These are phyloP conservation scores for Drosophila parabipectinata DNA, from an alignment of 1,140 invertebrate genomes.

Conservation along the genomic window DNA sequence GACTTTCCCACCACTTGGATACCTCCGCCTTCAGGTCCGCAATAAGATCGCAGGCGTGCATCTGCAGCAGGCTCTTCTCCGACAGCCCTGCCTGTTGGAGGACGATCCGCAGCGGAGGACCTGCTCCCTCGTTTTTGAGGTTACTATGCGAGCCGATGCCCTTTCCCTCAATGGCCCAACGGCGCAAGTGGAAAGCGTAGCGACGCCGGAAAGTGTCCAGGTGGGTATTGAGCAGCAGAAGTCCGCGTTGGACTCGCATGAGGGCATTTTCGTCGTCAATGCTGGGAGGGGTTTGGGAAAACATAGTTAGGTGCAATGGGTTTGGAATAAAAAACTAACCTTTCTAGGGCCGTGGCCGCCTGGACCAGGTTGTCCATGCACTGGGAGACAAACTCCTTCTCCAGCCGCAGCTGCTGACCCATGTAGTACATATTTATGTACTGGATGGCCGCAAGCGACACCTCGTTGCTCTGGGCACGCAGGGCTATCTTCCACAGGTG, in stretches of 20 bases:
- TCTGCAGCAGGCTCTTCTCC: slow-evolving; percentile 90
- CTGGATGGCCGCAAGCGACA: slow-evolving; percentile 96
- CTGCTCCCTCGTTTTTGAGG: slow-evolving; percentile 85
- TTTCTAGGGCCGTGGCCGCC: slow-evolving; percentile 89
- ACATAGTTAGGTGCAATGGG: no score
- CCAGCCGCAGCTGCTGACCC: slow-evolving; percentile 93
- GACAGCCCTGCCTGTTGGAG: slow-evolving; percentile 94
- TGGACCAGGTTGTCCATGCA: slow-evolving; percentile 95
- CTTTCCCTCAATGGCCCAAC: slow-evolving; percentile 92
- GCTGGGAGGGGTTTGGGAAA: slow-evolving; percentile 15
- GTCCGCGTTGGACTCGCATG: slow-evolving; percentile 94
- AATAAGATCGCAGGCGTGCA: slow-evolving; percentile 92
- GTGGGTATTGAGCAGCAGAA: slow-evolving; percentile 94
- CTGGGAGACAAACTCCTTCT: slow-evolving; percentile 95
- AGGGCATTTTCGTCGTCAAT: slow-evolving; percentile 89
- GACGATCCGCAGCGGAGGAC: slow-evolving; percentile 88
- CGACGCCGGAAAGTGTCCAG: slow-evolving; percentile 95
- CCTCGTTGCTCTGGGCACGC: slow-evolving; percentile 94
- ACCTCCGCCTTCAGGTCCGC: slow-evolving; percentile 96
- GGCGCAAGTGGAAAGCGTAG: slow-evolving; percentile 93
- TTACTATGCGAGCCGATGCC: slow-evolving; percentile 90
- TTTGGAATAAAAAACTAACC: slow-evolving; percentile 25
- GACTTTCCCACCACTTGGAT: slow-evolving; percentile 89
- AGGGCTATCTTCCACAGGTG: slow-evolving; percentile 97
- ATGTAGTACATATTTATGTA: slow-evolving; percentile 97